Base-by-base conservation (phyloP, 2,113 vertebrate species). In the Callionymus lyra region DNA sequence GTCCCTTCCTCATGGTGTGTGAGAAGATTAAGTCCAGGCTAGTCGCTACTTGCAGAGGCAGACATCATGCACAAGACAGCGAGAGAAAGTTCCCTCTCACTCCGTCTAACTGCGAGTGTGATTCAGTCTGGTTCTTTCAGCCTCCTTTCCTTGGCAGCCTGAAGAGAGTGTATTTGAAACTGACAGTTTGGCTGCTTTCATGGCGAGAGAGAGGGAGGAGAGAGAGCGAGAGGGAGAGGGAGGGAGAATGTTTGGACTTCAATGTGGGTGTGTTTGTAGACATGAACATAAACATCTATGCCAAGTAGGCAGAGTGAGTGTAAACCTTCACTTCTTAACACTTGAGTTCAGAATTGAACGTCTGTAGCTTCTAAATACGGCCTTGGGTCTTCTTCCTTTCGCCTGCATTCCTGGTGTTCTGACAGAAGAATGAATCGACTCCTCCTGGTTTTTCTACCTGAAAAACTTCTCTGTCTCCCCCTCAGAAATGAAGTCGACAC, bases 1-100 rank as follows among this genome's bases (percentile, higher is more conserved):
- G 85, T 68, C 87, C 89, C 57, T 86, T 86, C 65, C 89, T 88
- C 79, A 88, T 84, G 16, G 48, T 33, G 4, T 12, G 34, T 6
- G 3, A 41, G 12, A 43, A 17, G 18, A 15, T 17, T 16, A n/a
- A 27, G 31, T 1, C 15, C 1, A 6, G 42, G 12, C 34, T 47
- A 39, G 27, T 1, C 1, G 33, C 2, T 44, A 48, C 35, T 50
- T 41, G 10, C 16, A 15, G 41, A 42, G 46, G 4, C 4, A 47
- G 56, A 59, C 71, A 81, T 77, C 73, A 68, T 63, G 32, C 58
- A 16, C 16, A 45, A 53, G 59, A 65, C 63, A 10, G n/a, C 40
- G 8, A 27, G 21, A 27, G 21, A 8, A 27, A 27, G 21, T 27
- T 44, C 17, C 34, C 40, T 19, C 41, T 37, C 45, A 13, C 21